Evolutionary conservation across 2,113 vertebrate genomes (phyloP).

Genomic region (Ardeotis arabs): DNA sequence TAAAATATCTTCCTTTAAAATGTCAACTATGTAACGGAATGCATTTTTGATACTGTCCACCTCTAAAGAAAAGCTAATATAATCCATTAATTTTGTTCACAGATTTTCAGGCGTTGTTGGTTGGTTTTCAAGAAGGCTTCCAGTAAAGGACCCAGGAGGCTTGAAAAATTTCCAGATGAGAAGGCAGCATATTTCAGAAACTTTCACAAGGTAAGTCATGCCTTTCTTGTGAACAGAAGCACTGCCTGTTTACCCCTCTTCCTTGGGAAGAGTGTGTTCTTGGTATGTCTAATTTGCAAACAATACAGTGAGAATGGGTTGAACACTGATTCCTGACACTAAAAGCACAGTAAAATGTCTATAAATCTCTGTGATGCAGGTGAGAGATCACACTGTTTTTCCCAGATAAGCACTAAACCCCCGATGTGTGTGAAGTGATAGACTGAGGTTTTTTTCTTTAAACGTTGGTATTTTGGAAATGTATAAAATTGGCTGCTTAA

Average conservation of each 20-base stretch:
- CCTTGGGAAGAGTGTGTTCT: background rate
- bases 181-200: slow-evolving; percentile 98
- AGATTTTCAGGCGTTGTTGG: slow-evolving; percentile 98
- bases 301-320: background rate
- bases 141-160: slow-evolving; percentile 94
- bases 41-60: background rate
- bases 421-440: background rate
- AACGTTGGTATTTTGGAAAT: background rate
- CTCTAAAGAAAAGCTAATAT: slow-evolving; percentile 4
- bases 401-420: background rate
- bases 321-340: background rate
- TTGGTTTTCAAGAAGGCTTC: slow-evolving; percentile 99
- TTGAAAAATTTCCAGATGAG: slow-evolving; percentile 99
- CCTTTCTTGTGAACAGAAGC: background rate
- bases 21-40: background rate
- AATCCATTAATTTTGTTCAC: slow-evolving; percentile 66
- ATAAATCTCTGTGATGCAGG: background rate
- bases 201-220: slow-evolving; percentile 90
- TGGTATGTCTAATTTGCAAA: background rate
- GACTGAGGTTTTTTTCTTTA: background rate
- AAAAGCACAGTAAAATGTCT: background rate
- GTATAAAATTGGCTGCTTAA: background rate
- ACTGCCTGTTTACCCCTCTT: background rate
- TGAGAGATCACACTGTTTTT: background rate
- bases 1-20: background rate